Conservation (phyloP, 2,797 vertebrate species). For the Amphiprion clarkii region DNA sequence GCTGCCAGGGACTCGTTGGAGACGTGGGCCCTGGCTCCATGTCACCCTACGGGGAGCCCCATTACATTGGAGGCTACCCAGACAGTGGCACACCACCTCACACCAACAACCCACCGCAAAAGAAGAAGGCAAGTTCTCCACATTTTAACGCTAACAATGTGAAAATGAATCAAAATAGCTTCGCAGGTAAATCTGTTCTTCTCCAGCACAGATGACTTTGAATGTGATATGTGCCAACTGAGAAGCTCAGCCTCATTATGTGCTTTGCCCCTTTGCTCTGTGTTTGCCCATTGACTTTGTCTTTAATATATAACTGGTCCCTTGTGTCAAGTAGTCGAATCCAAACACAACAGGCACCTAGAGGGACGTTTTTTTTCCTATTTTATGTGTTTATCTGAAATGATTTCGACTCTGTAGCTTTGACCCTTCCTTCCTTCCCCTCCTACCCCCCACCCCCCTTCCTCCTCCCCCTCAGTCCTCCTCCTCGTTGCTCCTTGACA, state of each 20-base stretch:
- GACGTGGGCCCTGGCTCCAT: slow-evolving; percentile 88
- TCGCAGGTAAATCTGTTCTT: slow-evolving; percentile 32
- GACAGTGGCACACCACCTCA: slow-evolving; percentile 91
- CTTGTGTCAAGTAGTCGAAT: slow-evolving; percentile 33
- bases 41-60: slow-evolving; percentile 90
- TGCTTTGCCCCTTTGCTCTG: slow-evolving; percentile 54
- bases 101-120: slow-evolving; percentile 94
- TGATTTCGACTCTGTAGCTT: slow-evolving; percentile 68
- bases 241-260: slow-evolving; percentile 46
- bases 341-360: slow-evolving; percentile 30
- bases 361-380: slow-evolving; percentile 14
- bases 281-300: slow-evolving; percentile 53
- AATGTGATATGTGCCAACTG: slow-evolving; percentile 46
- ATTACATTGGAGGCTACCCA: slow-evolving; percentile 83
- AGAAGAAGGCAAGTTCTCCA: slow-evolving; percentile 94
- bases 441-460: slow-evolving; percentile 13
- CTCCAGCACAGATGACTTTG: slow-evolving; percentile 31
- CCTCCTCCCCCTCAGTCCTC: slow-evolving; percentile 42
- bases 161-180: neutral
- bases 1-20: slow-evolving; percentile 90
- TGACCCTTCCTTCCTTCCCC: slow-evolving; percentile 54
- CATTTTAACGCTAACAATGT: slow-evolving; percentile 4
- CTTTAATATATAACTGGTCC: slow-evolving; percentile 35
- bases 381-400: slow-evolving; percentile 67
- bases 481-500: slow-evolving; percentile 73